These are phyloP conservation scores for Phenganax subtilis DNA, from an alignment of 92 coral and sea anemone genomes.

Conservation along the genomic window DNA sequence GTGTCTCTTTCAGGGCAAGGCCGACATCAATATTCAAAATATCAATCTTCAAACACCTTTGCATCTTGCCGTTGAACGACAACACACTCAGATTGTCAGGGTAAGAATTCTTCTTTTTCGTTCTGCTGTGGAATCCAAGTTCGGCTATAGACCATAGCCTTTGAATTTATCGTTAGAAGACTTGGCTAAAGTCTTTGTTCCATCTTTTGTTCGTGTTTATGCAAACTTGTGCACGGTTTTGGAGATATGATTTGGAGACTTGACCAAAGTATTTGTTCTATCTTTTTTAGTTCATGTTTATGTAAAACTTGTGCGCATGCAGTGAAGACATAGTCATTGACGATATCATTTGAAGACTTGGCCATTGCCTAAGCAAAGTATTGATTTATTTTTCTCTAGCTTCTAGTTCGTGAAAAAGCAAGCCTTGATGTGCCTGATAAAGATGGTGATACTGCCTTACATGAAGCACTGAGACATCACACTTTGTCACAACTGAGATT, in stretches of 20 bases:
- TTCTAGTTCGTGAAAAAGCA: conserved; percentile 89
- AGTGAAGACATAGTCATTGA: no score
- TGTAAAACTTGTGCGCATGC: no score
- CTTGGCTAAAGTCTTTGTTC: no score
- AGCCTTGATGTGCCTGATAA: conserved; percentile 84
- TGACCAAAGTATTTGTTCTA: no score
- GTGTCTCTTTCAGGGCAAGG: conserved; percentile 64
- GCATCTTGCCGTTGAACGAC: conserved; percentile 93
- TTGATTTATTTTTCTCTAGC: conserved; percentile 40
- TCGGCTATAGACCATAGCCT: neutral
- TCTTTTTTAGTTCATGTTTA: no score
- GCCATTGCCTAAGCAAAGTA: neutral
- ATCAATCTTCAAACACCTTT: conserved; percentile 90
- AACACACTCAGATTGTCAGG: conserved; percentile 91
- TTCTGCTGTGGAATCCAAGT: neutral
- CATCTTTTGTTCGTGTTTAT: no score
- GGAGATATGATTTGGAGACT: no score
- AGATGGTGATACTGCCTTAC: conserved; percentile 94
- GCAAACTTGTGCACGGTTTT: no score
- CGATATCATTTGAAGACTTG: no score
- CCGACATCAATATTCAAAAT: conserved; percentile 89
- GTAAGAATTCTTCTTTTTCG: conserved; percentile 47
- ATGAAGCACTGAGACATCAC: conserved; percentile 93
- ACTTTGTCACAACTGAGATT: conserved; percentile 88
- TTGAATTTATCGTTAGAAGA: no score